phyloP scores from a whole-genome alignment of 2,113 vertebrate species.

The Sinocyclocheilus grahami region DNA sequence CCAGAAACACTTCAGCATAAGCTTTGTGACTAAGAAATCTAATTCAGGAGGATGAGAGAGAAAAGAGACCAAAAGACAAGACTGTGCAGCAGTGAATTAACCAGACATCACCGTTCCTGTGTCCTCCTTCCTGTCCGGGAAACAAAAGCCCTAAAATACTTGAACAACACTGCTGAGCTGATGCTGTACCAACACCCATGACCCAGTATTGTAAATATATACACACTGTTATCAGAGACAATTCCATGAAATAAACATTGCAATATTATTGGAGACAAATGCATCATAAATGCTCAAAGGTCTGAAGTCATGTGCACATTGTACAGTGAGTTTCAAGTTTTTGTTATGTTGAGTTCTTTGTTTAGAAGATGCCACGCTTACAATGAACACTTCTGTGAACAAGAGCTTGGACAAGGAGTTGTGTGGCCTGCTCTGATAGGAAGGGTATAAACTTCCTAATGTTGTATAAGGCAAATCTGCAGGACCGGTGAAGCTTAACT shows the following conservation, averaged over 20 bases:
- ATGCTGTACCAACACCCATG: neutral
- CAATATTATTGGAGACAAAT: neutral
- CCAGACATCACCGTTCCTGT: neutral
- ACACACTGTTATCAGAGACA: neutral
- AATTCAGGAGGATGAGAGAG: neutral
- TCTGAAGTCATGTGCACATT: neutral
- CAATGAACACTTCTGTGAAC: no score
- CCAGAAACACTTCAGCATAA: neutral
- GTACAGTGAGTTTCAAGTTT: neutral
- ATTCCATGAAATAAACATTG: neutral
- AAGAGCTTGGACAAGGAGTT: no score
- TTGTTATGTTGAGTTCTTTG: neutral
- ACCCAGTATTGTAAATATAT: neutral
- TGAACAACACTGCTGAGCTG: neutral
- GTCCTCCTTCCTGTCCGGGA: neutral
- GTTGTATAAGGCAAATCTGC: no score
- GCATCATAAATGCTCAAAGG: neutral
- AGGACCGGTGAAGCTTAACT: no score
- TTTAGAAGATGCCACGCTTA: neutral
- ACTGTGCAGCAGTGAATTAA: neutral
- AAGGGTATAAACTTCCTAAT: no score
- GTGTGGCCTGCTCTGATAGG: no score
- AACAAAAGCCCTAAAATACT: neutral
- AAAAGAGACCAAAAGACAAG: neutral
- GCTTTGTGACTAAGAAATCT: neutral